Evolutionary conservation across 2,888 invertebrate genomes (phyloP).

Genomic region (Chrysolina haemoptera): DNA sequence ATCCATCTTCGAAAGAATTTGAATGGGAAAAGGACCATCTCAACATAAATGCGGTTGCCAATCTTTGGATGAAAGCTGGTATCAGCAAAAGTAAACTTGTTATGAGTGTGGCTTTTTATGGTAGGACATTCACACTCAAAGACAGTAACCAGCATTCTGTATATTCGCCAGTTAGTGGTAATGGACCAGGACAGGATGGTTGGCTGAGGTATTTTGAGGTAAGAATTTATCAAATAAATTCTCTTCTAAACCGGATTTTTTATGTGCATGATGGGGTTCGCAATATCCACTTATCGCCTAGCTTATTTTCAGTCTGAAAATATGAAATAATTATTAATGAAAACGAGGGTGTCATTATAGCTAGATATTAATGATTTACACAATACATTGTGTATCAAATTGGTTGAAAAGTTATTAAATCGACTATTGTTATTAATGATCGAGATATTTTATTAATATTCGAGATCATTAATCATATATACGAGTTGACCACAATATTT

Average conservation of each 20-base stretch:
- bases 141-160: conserved; percentile 58
- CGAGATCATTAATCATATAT: no score
- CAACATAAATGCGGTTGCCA: conserved; percentile 46
- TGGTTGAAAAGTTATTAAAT: no score
- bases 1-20: conserved; percentile 66
- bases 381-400: no score
- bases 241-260: background rate
- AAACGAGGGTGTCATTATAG: no score
- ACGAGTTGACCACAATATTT: no score
- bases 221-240: background rate
- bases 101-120: conserved; percentile 81
- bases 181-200: conserved; percentile 65
- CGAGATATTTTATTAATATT: no score
- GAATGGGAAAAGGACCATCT: conserved; percentile 48
- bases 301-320: background rate
- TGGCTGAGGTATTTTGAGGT: conserved; percentile 43
- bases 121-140: conserved; percentile 76
- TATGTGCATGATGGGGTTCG: background rate
- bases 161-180: conserved; percentile 63
- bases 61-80: conserved; percentile 71
- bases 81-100: conserved; percentile 76
- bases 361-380: no score
- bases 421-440: no score
- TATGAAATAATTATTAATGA: background rate
- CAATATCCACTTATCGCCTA: no score